These are phyloP conservation scores for Mesembrinibis cayennensis DNA, from an alignment of 2,113 vertebrate genomes.

Conservation along the genomic window DNA sequence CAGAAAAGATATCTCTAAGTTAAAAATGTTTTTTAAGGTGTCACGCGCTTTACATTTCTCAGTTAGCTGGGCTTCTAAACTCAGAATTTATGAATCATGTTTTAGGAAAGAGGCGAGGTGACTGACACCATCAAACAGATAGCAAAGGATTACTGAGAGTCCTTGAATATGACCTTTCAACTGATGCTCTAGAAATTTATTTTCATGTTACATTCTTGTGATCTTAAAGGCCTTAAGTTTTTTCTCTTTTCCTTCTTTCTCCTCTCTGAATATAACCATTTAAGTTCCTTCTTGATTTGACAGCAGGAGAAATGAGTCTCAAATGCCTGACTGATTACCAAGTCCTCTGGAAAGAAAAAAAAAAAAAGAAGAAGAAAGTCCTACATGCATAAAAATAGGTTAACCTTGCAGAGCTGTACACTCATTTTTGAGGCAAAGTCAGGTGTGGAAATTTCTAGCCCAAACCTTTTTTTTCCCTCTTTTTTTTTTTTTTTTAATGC, in stretches of 20 bases:
- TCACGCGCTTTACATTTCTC: background rate
- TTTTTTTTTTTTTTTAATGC: background rate
- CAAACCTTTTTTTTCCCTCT: background rate
- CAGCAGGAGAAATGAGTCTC: background rate
- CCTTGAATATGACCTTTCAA: background rate
- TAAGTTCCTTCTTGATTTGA: background rate
- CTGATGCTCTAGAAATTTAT: background rate
- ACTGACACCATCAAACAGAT: background rate
- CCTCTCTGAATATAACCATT: background rate
- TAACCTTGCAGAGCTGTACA: background rate
- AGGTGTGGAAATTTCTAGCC: background rate
- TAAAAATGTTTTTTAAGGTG: background rate
- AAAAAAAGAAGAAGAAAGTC: background rate
- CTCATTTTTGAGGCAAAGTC: background rate
- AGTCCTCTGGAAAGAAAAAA: background rate
- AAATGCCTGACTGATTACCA: background rate
- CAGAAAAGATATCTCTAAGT: background rate
- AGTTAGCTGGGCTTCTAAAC: background rate
- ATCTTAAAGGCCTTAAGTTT: background rate
- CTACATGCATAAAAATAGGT: background rate
- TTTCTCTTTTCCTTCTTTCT: background rate
- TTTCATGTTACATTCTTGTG: background rate
- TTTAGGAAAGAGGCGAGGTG: background rate
- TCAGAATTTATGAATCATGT: background rate
- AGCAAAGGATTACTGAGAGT: background rate